Conservation (phyloP, 2,888 invertebrate genomes). For the Phoenoteleia sp. region DNA sequence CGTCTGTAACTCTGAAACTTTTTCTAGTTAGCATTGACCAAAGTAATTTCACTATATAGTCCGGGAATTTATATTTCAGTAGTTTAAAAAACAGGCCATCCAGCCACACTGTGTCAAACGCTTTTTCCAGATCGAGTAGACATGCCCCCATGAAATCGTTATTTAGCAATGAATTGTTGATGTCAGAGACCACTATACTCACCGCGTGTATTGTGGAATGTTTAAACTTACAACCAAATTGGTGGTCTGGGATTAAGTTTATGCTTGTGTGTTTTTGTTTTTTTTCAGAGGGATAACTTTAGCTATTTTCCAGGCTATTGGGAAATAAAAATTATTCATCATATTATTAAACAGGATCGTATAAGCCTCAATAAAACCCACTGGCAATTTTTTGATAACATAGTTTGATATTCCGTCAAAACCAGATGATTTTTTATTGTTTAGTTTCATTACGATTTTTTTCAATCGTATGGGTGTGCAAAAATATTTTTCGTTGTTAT, state of each 20-base stretch:
- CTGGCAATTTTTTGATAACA: constrained; percentile 12
- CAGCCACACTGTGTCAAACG: constrained; percentile 65
- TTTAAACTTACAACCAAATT: constrained; percentile 1
- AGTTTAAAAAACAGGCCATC: constrained; percentile 52
- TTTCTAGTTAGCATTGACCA: constrained; percentile 45
- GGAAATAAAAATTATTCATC: constrained; percentile 76
- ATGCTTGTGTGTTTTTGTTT: too few species aligned
- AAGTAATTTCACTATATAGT: constrained; percentile 27
- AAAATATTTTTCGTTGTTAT: neutral
- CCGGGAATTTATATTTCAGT: constrained; percentile 29
- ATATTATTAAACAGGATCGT: constrained; percentile 60
- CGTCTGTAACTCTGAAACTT: constrained; percentile 5
- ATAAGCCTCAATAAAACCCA: neutral
- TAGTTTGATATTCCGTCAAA: constrained; percentile 46
- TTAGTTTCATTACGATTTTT: constrained; percentile 27
- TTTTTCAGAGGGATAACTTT: constrained; percentile 68
- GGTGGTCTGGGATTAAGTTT: neutral
- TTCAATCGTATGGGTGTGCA: neutral
- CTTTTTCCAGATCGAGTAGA: constrained; percentile 67
- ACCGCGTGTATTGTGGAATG: constrained; percentile 45
- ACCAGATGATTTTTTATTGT: constrained; percentile 52
- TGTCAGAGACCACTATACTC: constrained; percentile 17
- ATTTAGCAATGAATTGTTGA: neutral
- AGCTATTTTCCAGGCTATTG: constrained; percentile 70
- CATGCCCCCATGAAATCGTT: neutral